These are phyloP conservation scores for Stenoptilia bipunctidactyla DNA, from an alignment of 2,888 invertebrate species.

Conservation along the genomic window DNA sequence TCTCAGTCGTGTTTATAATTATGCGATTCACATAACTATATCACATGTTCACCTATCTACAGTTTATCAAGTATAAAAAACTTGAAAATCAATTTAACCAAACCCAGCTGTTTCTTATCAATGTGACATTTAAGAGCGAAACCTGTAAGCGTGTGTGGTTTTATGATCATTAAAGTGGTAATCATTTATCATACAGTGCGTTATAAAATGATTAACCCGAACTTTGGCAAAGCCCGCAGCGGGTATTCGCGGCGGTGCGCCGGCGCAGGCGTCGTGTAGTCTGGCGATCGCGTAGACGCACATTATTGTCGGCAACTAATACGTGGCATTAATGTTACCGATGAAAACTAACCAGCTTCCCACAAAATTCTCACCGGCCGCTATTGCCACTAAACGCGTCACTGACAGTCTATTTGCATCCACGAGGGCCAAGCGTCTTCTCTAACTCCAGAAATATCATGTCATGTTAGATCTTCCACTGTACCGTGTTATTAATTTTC, in stretches of 20 bases:
- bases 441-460: slow-evolving; percentile 34
- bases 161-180: not conserved
- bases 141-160: not conserved
- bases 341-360: not conserved
- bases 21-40: too few species aligned
- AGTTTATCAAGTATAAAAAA: too few species aligned
- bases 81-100: too few species aligned
- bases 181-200: not conserved
- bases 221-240: not conserved
- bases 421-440: slow-evolving; percentile 26
- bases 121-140: too few species aligned
- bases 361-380: slow-evolving; percentile 7
- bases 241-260: not conserved
- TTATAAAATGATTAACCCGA: not conserved
- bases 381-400: slow-evolving; percentile 27
- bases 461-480: slow-evolving; percentile 4
- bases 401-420: slow-evolving; percentile 51
- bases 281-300: slow-evolving; percentile 11
- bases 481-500: too few species aligned
- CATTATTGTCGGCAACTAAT: slow-evolving; percentile 8
- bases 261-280: slow-evolving; percentile 9
- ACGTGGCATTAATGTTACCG: not conserved
- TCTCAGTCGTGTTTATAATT: too few species aligned
- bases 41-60: too few species aligned
- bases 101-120: slow-evolving; percentile 4